Percentiles rank a stretch among this genome's conserved stretches.
Conservation (phyloP, 2,888 invertebrate genomes). For the Leptodirus hochenwartii region DNA sequence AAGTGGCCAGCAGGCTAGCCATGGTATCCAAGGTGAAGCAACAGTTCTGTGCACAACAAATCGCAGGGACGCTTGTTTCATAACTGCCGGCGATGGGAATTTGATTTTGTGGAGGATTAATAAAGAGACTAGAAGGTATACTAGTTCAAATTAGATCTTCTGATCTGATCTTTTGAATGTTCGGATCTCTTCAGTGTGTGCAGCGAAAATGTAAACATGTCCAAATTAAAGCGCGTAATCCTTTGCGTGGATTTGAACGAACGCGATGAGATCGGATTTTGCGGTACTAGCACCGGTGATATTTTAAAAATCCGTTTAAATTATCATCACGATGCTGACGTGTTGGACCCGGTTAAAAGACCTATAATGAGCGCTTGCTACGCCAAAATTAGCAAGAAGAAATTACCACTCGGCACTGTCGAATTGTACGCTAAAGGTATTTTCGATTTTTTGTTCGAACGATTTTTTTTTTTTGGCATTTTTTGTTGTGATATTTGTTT, state of each 20-base stretch:
- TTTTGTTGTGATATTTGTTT: background rate
- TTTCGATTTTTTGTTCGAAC: background rate
- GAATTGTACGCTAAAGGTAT: slow-evolving; percentile 39
- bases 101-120: slow-evolving; percentile 51
- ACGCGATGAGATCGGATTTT: slow-evolving; percentile 56
- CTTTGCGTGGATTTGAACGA: slow-evolving; percentile 52
- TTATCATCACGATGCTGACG: slow-evolving; percentile 37
- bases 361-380: slow-evolving; percentile 46
- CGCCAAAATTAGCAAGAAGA: slow-evolving; percentile 39
- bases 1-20: slow-evolving; percentile 27
- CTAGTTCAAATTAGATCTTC: too few species aligned
- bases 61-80: slow-evolving; percentile 42
- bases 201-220: slow-evolving; percentile 55
- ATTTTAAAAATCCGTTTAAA: slow-evolving; percentile 41
- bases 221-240: slow-evolving; percentile 60
- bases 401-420: slow-evolving; percentile 32
- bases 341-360: slow-evolving; percentile 30
- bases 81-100: slow-evolving; percentile 54
- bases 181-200: too few species aligned
- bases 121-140: slow-evolving; percentile 44
- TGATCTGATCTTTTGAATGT: too few species aligned
- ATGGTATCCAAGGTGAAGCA: slow-evolving; percentile 23
- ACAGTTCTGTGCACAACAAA: slow-evolving; percentile 31
- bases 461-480: too few species aligned
- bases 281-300: slow-evolving; percentile 75